Conservation (phyloP, 2,113 vertebrate species). For the Oncorhynchus nerka region DNA sequence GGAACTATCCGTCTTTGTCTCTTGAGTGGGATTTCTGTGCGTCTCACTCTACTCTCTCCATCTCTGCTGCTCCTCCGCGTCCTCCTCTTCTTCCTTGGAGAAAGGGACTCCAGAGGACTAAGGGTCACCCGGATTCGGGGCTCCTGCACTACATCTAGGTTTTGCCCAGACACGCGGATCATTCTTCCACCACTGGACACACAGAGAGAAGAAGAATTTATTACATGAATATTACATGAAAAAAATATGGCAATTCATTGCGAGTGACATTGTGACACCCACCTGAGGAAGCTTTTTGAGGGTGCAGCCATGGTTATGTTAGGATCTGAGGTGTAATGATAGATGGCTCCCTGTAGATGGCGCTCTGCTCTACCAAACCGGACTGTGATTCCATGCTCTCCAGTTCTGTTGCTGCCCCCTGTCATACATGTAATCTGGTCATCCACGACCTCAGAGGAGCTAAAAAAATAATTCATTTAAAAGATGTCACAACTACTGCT, state of each 20-base stretch:
- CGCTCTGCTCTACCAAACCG: constrained; percentile 81
- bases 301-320: constrained; percentile 86
- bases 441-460: constrained; percentile 76
- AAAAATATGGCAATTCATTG: background rate
- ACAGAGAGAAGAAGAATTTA: background rate
- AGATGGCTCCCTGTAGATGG: constrained; percentile 74
- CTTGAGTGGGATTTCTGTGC: constrained; percentile 43
- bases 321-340: constrained; percentile 87
- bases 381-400: constrained; percentile 76
- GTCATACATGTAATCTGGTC: constrained; percentile 82
- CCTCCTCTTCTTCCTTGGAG: constrained; percentile 55
- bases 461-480: constrained; percentile 40
- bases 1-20: constrained; percentile 67
- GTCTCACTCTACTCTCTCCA: constrained; percentile 12
- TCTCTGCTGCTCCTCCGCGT: constrained; percentile 20
- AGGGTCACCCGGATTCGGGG: constrained; percentile 87
- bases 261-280: background rate
- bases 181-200: constrained; percentile 84
- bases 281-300: constrained; percentile 92
- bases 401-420: constrained; percentile 74
- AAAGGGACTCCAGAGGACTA: constrained; percentile 64
- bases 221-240: background rate
- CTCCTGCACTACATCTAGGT: constrained; percentile 90
- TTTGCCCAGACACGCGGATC: constrained; percentile 84
- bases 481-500: background rate